Evolutionary conservation across 2,888 invertebrate species (phyloP), one percentile per base, ranked within the genome.

Genomic region (Eupithecia abbreviata): DNA sequence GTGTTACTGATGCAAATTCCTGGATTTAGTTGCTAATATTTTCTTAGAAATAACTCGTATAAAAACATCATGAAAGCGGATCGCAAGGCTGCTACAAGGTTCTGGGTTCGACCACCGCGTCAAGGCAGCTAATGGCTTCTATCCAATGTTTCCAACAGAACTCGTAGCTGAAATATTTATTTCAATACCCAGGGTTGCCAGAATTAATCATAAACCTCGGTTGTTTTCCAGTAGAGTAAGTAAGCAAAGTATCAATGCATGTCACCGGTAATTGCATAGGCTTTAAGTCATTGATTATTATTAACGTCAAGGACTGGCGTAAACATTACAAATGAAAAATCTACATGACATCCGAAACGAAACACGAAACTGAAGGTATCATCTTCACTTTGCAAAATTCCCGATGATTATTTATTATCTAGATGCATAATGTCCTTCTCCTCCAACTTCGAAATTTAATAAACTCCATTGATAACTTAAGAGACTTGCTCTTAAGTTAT

Each of bases 61-160:
- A 71, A 62, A 71, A 45, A 69, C 45, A 74, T 55, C 6, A 71
- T 66, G 42, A 71, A 71, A 62, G 67, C 58, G 18, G n/a, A 30
- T 73, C 71, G 70, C 75, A 78, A 78, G 75, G 75, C 71, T 78
- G 68, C 4, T 18, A 66, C 75, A 78, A 78, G 73, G 75, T 75
- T 73, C 71, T 45, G 67, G 45, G 75, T 75, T 75, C 73, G 71
- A 43, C 75, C 71, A 72, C 75, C 75, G 71, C 67, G 42, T 58
- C 77, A 77, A 78, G 77, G 71, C 67, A 78, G 69, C 65, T 49
- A 62, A 75, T 71, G 55, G 77, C 72, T 75, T 74, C 65, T 67
- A 72, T 65, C 9, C 49, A 58, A 66, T 65, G 49, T 73, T 71
- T 65, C 42, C 65, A 66, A 67, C 67, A 12, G 45, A 69, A 69